These are phyloP conservation scores for Campaea margaritaria DNA, from an alignment of 2,888 invertebrate species.

Conservation along the genomic window DNA sequence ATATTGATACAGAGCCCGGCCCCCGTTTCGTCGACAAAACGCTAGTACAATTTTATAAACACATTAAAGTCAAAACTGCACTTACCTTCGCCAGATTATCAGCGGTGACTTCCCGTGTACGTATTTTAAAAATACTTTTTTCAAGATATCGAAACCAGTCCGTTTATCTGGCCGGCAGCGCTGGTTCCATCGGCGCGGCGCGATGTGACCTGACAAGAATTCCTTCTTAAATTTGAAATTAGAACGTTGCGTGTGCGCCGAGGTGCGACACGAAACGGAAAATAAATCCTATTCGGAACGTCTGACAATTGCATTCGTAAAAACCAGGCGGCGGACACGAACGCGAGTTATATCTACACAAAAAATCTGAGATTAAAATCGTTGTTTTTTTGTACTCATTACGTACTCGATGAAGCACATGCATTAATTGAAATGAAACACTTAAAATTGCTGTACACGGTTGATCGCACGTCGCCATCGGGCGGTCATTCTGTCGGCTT, in stretches of 20 bases:
- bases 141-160: slow-evolving; percentile 79
- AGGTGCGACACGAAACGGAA: slow-evolving; percentile 42
- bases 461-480: slow-evolving; percentile 31
- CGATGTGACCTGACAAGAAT: slow-evolving; percentile 60
- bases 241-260: slow-evolving; percentile 59
- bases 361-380: slow-evolving; percentile 45
- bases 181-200: slow-evolving; percentile 47
- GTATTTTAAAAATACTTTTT: slow-evolving; percentile 67
- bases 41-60: slow-evolving; percentile 82
- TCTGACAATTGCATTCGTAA: slow-evolving; percentile 30
- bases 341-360: slow-evolving; percentile 30
- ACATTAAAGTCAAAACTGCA: slow-evolving; percentile 84
- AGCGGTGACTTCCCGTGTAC: slow-evolving; percentile 77
- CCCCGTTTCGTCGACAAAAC: slow-evolving; percentile 75
- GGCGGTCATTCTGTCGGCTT: neutral
- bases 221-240: slow-evolving; percentile 68
- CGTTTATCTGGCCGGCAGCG: slow-evolving; percentile 73
- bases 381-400: slow-evolving; percentile 56
- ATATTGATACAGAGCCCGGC: slow-evolving; percentile 58
- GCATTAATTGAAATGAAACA: slow-evolving; percentile 29
- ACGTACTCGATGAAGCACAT: slow-evolving; percentile 44
- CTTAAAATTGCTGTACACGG: slow-evolving; percentile 31
- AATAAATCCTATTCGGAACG: slow-evolving; percentile 41
- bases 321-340: slow-evolving; percentile 25
- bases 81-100: slow-evolving; percentile 81